A percentile compares a stretch with the other conserved stretches of the same genome.
Conservation (phyloP, 2,888 invertebrate species). For the Idaea dimidiata region DNA sequence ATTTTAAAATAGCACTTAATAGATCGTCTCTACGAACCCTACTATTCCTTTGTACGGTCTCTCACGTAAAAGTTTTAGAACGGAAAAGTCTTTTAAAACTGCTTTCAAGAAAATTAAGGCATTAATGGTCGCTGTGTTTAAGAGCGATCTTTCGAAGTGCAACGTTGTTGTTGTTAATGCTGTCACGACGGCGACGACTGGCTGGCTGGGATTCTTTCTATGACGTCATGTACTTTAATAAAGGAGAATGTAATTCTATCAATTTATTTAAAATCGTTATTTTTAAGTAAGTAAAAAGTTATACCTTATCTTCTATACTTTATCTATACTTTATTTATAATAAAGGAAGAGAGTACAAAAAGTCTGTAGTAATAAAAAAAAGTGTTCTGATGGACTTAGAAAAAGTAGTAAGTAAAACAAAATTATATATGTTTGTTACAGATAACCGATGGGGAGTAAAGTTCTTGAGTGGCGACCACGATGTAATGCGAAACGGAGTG, state of each 20-base stretch:
- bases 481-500: no score
- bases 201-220: neutral
- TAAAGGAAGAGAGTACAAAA: no score
- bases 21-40: conserved; percentile 44
- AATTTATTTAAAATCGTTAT: neutral
- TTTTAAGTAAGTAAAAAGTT: no score
- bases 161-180: conserved; percentile 25
- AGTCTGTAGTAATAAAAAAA: no score
- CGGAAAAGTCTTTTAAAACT: conserved; percentile 77
- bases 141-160: conserved; percentile 42
- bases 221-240: neutral
- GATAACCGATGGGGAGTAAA: no score
- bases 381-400: no score
- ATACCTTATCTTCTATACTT: no score
- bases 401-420: no score
- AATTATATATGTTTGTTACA: no score
- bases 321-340: no score
- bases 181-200: conserved; percentile 12
- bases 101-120: conserved; percentile 79
- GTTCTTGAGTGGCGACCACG: no score
- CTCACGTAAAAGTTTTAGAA: conserved; percentile 75
- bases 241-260: neutral
- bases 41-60: conserved; percentile 66
- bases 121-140: conserved; percentile 67
- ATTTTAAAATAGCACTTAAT: neutral